Percentiles rank a stretch among this genome's conserved stretches.
phyloP scores from a whole-genome alignment of 2,888 invertebrate genomes.

The Chrysodeixis includens region DNA sequence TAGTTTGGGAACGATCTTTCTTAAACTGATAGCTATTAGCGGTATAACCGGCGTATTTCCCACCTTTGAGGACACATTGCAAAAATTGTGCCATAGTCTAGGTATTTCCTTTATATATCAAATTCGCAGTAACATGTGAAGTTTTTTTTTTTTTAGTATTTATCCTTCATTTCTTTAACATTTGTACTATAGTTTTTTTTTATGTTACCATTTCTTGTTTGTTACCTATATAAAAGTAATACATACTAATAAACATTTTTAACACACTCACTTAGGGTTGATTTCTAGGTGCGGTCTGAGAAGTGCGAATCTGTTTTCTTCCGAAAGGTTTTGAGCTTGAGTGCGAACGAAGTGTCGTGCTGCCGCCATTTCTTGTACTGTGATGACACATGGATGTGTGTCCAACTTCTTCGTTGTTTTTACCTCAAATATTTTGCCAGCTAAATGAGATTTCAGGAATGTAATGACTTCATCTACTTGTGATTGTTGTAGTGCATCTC shows the following conservation, averaged over 20 bases:
- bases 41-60: too few relatives aligned
- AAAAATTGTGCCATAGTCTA: too few relatives aligned
- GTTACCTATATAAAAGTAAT: too few relatives aligned
- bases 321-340: constrained; percentile 94
- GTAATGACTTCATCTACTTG: constrained; percentile 94
- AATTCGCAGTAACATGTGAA: too few relatives aligned
- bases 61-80: too few relatives aligned
- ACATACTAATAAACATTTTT: background rate
- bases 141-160: too few relatives aligned
- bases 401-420: constrained; percentile 95
- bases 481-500: constrained; percentile 91
- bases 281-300: constrained; percentile 98
- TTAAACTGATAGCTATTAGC: too few relatives aligned
- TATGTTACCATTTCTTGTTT: too few relatives aligned
- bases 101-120: too few relatives aligned
- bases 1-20: too few relatives aligned
- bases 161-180: too few relatives aligned
- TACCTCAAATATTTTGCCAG: constrained; percentile 94
- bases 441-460: constrained; percentile 93
- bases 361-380: constrained; percentile 98
- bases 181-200: too few relatives aligned
- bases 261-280: constrained; percentile 94
- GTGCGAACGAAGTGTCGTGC: constrained; percentile 98
- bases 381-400: constrained; percentile 97
- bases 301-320: constrained; percentile 95